phyloP scores from a whole-genome alignment of 2,888 invertebrate genomes.

The Tipula unca region DNA sequence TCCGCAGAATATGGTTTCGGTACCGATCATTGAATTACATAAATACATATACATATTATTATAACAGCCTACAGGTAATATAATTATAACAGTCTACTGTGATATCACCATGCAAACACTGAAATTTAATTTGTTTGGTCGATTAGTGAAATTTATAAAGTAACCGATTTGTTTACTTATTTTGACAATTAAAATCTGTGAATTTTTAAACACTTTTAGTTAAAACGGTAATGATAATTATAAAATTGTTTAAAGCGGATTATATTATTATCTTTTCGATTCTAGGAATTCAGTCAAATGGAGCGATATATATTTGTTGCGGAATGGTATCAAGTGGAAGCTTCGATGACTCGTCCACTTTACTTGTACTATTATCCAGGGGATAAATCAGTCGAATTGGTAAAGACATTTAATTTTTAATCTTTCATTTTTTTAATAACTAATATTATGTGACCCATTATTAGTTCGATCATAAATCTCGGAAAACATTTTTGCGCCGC shows the following conservation, averaged over 20 bases:
- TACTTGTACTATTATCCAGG: constrained; percentile 65
- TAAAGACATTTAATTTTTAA: constrained; percentile 35
- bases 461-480: constrained; percentile 54
- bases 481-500: constrained; percentile 57
- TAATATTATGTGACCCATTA: constrained; percentile 15
- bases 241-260: neutral
- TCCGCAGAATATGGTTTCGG: too few species aligned
- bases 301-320: constrained; percentile 52
- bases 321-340: constrained; percentile 82
- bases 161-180: neutral
- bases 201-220: neutral
- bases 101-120: neutral
- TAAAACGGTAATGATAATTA: neutral
- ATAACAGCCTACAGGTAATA: too few species aligned
- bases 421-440: neutral
- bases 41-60: too few species aligned
- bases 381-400: constrained; percentile 75
- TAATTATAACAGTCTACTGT: neutral
- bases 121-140: neutral
- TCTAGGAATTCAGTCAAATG: neutral
- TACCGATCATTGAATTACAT: too few species aligned
- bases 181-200: neutral
- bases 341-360: constrained; percentile 64
- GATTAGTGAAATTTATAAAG: neutral
- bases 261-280: neutral